phyloP scores from a whole-genome alignment of 37 sponge, comb jelly and placozoan genomes.

The Geodia barretti region DNA sequence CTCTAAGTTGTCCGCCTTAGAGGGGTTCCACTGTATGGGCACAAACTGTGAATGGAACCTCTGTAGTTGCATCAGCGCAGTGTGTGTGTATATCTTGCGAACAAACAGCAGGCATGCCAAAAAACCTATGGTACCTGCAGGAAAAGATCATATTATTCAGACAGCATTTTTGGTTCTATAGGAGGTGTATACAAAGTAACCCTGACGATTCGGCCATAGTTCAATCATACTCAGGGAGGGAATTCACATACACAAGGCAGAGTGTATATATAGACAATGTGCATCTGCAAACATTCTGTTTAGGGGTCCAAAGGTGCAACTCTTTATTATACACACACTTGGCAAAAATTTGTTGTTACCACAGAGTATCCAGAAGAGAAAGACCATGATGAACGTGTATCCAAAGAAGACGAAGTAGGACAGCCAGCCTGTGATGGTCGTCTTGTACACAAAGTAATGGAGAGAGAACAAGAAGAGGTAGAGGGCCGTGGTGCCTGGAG shows the following conservation, averaged over 20 bases:
- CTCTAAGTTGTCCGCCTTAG: no score
- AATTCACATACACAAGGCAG: no score
- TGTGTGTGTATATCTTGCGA: constrained; percentile 96
- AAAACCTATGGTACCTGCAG: constrained; percentile 92
- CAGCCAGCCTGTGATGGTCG: constrained; percentile 77
- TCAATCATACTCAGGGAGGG: no score
- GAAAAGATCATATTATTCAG: neutral
- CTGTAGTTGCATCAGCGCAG: no score
- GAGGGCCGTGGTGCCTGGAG: constrained; percentile 50
- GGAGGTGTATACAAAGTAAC: neutral
- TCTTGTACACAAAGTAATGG: constrained; percentile 86
- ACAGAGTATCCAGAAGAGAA: constrained; percentile 87
- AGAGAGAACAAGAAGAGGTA: constrained; percentile 91
- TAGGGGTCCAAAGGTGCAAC: neutral
- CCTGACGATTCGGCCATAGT: neutral
- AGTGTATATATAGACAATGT: no score
- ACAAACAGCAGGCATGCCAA: constrained; percentile 86
- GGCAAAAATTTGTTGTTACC: constrained; percentile 51
- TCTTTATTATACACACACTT: neutral
- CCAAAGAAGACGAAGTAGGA: constrained; percentile 93
- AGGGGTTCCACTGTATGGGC: no score
- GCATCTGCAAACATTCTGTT: no score
- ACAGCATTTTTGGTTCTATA: neutral
- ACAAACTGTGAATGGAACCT: no score
- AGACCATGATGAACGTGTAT: constrained; percentile 89